phyloP scores from a whole-genome alignment of 1,140 invertebrate genomes.

The Teleogryllus occipitalis region DNA sequence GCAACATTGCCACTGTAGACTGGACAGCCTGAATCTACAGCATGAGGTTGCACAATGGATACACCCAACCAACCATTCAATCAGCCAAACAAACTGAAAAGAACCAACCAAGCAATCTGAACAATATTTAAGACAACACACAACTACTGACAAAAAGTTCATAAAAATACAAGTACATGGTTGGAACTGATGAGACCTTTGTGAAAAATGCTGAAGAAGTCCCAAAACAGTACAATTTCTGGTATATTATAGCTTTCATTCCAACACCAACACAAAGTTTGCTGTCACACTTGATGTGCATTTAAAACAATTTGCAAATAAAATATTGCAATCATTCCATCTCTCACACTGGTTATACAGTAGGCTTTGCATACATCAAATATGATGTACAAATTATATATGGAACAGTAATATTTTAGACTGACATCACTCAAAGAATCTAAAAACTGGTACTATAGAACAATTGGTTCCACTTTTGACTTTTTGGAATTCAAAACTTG shows the following conservation, averaged over 20 bases:
- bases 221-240: constrained; percentile 25
- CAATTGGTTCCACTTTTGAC: constrained; percentile 16
- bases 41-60: constrained; percentile 31
- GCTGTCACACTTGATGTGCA: constrained; percentile 18
- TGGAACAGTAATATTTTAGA: constrained; percentile 21
- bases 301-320: constrained; percentile 24
- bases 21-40: constrained; percentile 16
- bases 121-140: constrained; percentile 31
- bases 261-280: constrained; percentile 30
- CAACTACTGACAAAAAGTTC: constrained; percentile 33
- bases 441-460: constrained; percentile 20
- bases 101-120: constrained; percentile 30
- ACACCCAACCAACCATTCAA: constrained; percentile 29
- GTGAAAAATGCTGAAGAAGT: constrained; percentile 29
- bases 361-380: constrained; percentile 16
- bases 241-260: constrained; percentile 33
- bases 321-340: constrained; percentile 17
- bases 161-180: constrained; percentile 32
- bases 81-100: constrained; percentile 24
- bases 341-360: constrained; percentile 12
- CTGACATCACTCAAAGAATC: constrained; percentile 20
- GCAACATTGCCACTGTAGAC: not conserved
- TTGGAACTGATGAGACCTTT: constrained; percentile 28
- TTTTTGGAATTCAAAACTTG: constrained; percentile 21
- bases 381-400: constrained; percentile 21